Evolutionary conservation across 2,113 vertebrate species (phyloP).

Genomic region (Cyphomyrus discorhynchus): DNA sequence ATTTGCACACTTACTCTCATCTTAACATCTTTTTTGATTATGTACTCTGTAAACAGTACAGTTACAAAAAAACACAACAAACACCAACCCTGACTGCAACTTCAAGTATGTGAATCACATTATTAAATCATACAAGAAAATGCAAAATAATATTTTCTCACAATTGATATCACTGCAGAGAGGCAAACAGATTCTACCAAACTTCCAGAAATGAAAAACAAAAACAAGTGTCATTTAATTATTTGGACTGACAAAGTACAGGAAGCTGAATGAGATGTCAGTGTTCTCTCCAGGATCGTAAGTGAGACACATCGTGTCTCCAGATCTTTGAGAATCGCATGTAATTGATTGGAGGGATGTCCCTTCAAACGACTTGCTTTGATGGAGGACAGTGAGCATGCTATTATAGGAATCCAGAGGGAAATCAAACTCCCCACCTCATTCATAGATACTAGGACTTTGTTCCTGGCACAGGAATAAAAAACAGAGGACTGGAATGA

Average conservation of each 20-base stretch:
- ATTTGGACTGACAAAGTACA: neutral
- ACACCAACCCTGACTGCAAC: neutral
- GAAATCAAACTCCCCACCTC: constrained; percentile 32
- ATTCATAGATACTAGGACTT: constrained; percentile 48
- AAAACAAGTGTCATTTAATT: neutral
- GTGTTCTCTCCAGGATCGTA: neutral
- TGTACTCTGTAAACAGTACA: neutral
- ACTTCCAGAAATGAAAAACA: neutral
- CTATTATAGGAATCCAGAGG: constrained; percentile 20
- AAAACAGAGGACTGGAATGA: constrained; percentile 42
- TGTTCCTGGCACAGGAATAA: constrained; percentile 54
- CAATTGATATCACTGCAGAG: neutral
- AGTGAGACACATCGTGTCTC: neutral
- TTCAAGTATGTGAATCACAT: neutral
- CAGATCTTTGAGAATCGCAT: neutral
- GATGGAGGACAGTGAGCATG: neutral
- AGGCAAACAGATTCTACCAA: neutral
- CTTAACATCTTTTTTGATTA: neutral
- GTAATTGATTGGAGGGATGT: neutral
- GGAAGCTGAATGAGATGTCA: neutral
- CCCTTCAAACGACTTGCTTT: neutral
- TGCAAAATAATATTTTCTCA: neutral
- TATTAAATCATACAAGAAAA: neutral
- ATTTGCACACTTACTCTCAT: neutral
- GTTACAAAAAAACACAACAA: neutral